These are phyloP conservation scores for human (Homo sapiens) DNA, from an alignment of 2,113 vertebrate genomes.

Conservation along the genomic window GRCh38 chr9:3692001-3692500, in stretches of 20 bases:
- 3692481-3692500: neutral
- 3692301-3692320: neutral
- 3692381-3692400: neutral
- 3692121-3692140: no score
- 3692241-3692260: no score
- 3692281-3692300: neutral
- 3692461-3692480: neutral
- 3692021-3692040: no score
- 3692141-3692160: no score
- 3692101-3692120: no score
- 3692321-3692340: slow-evolving; percentile 31
- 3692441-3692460: neutral
- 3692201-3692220: no score
- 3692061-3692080: no score
- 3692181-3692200: no score
- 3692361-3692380: neutral
- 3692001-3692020: neutral
- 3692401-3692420: slow-evolving; percentile 47
- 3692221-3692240: no score
- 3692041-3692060: no score
- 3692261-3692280: neutral
- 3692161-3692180: no score
- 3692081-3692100: no score
- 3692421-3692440: neutral
- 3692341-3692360: neutral